Evolutionary conservation across 1,140 invertebrate species (phyloP).

Genomic region (Leptopilina boulardi): DNA sequence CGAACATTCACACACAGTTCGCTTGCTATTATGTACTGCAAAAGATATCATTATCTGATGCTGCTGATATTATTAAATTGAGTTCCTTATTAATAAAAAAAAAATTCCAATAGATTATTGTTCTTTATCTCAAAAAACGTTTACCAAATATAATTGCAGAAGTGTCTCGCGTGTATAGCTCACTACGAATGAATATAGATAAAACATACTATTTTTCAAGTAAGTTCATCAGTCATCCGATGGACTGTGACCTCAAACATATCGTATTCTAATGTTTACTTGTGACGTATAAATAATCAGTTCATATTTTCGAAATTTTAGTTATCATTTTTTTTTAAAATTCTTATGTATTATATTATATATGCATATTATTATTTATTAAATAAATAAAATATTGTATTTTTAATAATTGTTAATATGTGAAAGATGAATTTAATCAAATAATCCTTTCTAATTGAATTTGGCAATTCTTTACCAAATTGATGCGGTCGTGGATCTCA

Average conservation of each 20-base stretch:
- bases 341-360: no score
- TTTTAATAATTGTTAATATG: no score
- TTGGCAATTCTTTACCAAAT: no score
- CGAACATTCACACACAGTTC: background rate
- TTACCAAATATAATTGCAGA: background rate
- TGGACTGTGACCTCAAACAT: slow-evolving; percentile 1
- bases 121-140: background rate
- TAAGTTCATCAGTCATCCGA: background rate
- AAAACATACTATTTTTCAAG: background rate
- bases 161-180: background rate
- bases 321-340: no score
- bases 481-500: no score
- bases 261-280: background rate
- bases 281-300: background rate
- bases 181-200: background rate
- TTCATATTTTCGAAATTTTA: no score
- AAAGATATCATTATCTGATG: background rate
- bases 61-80: background rate
- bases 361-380: no score
- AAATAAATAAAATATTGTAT: no score
- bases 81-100: background rate
- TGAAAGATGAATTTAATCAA: no score
- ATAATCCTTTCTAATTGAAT: no score
- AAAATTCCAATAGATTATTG: background rate
- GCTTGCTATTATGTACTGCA: background rate